phyloP scores from a whole-genome alignment of 2,888 invertebrate species.

The Bugula neritina region DNA sequence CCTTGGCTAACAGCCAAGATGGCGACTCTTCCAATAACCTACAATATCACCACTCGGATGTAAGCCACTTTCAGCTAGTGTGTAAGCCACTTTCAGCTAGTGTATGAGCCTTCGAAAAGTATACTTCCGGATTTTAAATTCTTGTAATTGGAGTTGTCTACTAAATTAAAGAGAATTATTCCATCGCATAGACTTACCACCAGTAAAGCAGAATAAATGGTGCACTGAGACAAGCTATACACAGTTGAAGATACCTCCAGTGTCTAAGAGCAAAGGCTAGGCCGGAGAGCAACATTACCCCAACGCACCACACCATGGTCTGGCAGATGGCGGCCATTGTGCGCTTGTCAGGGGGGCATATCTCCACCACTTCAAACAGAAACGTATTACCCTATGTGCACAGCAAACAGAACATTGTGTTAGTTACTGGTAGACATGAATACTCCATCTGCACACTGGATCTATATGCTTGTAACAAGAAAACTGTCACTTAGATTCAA shows the following conservation, averaged over 20 bases:
- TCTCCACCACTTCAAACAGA: neutral
- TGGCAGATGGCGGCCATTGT: neutral
- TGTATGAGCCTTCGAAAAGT: too few species aligned
- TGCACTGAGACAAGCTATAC: constrained; percentile 2
- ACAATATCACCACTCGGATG: too few species aligned
- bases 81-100: too few species aligned
- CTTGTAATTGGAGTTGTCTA: too few species aligned
- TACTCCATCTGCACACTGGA: too few species aligned
- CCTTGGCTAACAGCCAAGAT: constrained; percentile 15
- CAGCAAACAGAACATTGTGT: too few species aligned
- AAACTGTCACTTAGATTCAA: too few species aligned
- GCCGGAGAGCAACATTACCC: constrained; percentile 6
- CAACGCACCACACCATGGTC: neutral
- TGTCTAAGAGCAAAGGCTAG: constrained; percentile 7
- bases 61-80: too few species aligned
- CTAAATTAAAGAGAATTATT: too few species aligned
- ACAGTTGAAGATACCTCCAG: constrained; percentile 1
- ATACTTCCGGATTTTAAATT: too few species aligned
- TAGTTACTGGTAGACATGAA: too few species aligned
- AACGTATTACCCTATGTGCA: neutral
- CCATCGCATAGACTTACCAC: constrained; percentile 24
- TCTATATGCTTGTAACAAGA: too few species aligned
- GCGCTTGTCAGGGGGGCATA: neutral
- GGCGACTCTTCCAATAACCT: constrained; percentile 12
- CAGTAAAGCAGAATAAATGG: constrained; percentile 13